Conservation (phyloP, 2,113 vertebrate genomes). For the Euleptes europaea region DNA sequence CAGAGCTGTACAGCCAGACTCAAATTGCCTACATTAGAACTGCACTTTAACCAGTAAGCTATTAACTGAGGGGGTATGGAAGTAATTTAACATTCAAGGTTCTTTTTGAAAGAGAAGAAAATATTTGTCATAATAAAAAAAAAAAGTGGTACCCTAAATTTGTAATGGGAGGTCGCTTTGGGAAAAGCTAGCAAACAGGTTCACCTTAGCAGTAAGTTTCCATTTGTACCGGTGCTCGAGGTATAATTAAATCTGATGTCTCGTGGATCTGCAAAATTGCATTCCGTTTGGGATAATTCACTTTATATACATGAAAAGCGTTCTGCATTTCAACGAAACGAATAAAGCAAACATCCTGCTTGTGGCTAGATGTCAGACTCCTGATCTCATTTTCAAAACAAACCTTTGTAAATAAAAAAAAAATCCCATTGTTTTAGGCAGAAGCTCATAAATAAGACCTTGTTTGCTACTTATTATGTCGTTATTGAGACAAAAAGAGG, state of each 20-base stretch:
- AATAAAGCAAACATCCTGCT: constrained; percentile 33
- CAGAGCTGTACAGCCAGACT: too few species aligned
- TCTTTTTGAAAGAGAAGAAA: neutral
- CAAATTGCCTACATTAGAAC: too few species aligned
- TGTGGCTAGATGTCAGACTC: constrained; percentile 37
- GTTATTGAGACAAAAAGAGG: neutral
- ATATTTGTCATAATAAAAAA: neutral
- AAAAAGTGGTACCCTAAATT: neutral
- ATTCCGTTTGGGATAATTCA: constrained; percentile 58
- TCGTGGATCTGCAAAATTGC: constrained; percentile 55
- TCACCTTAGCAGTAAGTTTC: neutral
- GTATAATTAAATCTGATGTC: constrained; percentile 60
- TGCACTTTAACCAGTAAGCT: too few species aligned
- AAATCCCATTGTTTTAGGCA: neutral
- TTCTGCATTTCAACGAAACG: constrained; percentile 44
- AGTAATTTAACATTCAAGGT: neutral
- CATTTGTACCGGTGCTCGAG: constrained; percentile 45
- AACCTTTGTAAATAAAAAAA: constrained; percentile 13
- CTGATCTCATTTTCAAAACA: constrained; percentile 48
- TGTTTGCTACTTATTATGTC: neutral
- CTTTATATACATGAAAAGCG: constrained; percentile 48
- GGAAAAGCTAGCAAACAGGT: neutral
- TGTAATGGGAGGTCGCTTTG: neutral
- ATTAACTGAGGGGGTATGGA: too few species aligned
- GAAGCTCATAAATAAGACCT: constrained; percentile 23